Evolutionary conservation across 2,113 vertebrate species (phyloP).

Genomic region (Hydropotes inermis): DNA sequence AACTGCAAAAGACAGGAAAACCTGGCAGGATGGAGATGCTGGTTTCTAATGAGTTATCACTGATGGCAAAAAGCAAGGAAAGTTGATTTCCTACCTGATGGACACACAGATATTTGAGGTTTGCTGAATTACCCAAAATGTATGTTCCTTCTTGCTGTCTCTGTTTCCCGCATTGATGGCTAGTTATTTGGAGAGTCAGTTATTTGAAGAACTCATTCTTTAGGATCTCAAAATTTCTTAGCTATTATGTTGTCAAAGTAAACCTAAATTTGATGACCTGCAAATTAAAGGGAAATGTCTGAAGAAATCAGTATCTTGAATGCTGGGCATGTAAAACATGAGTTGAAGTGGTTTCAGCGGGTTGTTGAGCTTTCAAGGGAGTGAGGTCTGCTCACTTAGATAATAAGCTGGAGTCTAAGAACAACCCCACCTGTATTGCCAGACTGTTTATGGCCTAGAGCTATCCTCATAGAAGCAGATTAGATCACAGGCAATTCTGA

Average conservation of each 20-base stretch:
- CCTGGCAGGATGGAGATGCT: neutral
- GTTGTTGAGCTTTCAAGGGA: neutral
- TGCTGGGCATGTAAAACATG: neutral
- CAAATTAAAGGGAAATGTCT: neutral
- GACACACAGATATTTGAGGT: neutral
- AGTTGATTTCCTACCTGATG: neutral
- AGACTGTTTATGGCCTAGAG: neutral
- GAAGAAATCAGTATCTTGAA: neutral
- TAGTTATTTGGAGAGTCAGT: neutral
- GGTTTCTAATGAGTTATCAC: neutral
- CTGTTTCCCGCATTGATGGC: neutral
- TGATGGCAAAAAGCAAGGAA: neutral
- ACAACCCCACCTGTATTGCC: neutral
- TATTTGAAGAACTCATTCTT: neutral
- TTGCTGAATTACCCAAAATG: neutral
- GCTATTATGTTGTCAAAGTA: neutral
- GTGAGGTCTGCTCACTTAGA: neutral
- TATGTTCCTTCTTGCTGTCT: neutral
- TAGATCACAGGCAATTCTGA: neutral
- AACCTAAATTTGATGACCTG: neutral
- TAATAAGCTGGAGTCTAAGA: neutral
- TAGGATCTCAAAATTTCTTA: constrained; percentile 16
- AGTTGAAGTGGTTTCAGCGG: neutral
- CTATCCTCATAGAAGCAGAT: neutral
- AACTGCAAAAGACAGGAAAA: neutral